These are phyloP conservation scores for Pterophyllum scalare DNA, from an alignment of 2,113 vertebrate genomes.

Conservation along the genomic window DNA sequence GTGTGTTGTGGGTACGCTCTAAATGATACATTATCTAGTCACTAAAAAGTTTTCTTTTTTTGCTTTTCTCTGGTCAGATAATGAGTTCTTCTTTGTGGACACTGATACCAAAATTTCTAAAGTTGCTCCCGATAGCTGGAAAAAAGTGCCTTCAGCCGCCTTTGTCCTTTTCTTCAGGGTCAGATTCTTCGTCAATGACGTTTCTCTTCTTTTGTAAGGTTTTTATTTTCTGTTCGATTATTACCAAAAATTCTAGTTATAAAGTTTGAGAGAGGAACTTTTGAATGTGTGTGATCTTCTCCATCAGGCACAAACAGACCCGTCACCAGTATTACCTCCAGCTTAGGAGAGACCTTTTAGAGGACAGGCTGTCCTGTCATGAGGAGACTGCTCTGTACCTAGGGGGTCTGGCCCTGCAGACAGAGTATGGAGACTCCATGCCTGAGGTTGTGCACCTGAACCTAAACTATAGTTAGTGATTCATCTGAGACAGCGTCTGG, in stretches of 20 bases:
- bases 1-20: not conserved
- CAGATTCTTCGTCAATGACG: slow-evolving; percentile 88
- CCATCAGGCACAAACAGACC: slow-evolving; percentile 84
- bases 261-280: not conserved
- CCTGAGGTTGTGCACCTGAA: slow-evolving; percentile 80
- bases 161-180: slow-evolving; percentile 89
- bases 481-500: not conserved
- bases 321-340: slow-evolving; percentile 92
- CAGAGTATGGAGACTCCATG: slow-evolving; percentile 85
- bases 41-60: not conserved
- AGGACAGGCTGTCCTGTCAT: slow-evolving; percentile 84
- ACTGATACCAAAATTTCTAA: slow-evolving; percentile 88
- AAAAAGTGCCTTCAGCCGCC: slow-evolving; percentile 83
- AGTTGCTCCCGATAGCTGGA: slow-evolving; percentile 89
- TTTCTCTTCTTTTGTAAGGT: slow-evolving; percentile 88
- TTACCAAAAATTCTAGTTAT: not conserved
- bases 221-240: rapidly evolving
- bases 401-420: slow-evolving; percentile 87
- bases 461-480: not conserved
- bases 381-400: slow-evolving; percentile 86
- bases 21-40: not conserved
- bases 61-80: slow-evolving; percentile 74
- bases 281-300: not conserved
- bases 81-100: slow-evolving; percentile 93
- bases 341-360: slow-evolving; percentile 90